Evolutionary conservation across 2,888 invertebrate species (phyloP).

Genomic region (Drosophila limbata): DNA sequence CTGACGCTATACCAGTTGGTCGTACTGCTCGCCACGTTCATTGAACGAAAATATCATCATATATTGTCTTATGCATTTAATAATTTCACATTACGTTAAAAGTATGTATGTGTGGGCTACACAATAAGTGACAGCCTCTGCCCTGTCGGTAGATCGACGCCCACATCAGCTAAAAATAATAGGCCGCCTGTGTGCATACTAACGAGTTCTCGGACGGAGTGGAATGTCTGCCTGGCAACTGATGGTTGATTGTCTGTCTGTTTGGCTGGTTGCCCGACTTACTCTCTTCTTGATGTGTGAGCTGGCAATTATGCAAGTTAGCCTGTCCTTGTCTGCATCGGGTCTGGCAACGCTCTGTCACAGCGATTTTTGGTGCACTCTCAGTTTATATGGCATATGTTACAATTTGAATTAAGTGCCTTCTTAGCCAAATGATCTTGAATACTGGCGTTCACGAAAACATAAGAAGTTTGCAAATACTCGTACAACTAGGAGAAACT

Average conservation of each 20-base stretch:
- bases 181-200: slow-evolving; percentile 77
- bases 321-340: slow-evolving; percentile 17
- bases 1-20: not conserved
- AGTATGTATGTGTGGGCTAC: not conserved
- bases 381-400: slow-evolving; percentile 12
- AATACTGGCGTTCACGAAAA: not conserved
- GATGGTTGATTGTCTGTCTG: not conserved
- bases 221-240: not conserved
- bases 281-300: slow-evolving; percentile 27
- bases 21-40: slow-evolving; percentile 11
- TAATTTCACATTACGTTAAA: slow-evolving; percentile 29
- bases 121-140: slow-evolving; percentile 5
- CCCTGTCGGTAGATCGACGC: slow-evolving; percentile 31
- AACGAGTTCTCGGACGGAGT: slow-evolving; percentile 66
- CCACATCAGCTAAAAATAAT: slow-evolving; percentile 71
- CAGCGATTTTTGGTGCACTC: slow-evolving; percentile 13
- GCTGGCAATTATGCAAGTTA: slow-evolving; percentile 65
- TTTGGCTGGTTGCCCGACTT: not conserved
- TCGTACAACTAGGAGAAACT: not conserved
- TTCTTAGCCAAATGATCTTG: not conserved
- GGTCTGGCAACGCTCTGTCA: not conserved
- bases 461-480: not conserved
- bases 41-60: slow-evolving; percentile 45
- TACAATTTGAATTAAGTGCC: not conserved
- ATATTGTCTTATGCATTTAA: slow-evolving; percentile 44